A percentile compares a stretch with the other conserved stretches of the same genome.
These are phyloP conservation scores for Premnoplex brunnescens DNA, from an alignment of 2,797 vertebrate genomes.

Conservation along the genomic window DNA sequence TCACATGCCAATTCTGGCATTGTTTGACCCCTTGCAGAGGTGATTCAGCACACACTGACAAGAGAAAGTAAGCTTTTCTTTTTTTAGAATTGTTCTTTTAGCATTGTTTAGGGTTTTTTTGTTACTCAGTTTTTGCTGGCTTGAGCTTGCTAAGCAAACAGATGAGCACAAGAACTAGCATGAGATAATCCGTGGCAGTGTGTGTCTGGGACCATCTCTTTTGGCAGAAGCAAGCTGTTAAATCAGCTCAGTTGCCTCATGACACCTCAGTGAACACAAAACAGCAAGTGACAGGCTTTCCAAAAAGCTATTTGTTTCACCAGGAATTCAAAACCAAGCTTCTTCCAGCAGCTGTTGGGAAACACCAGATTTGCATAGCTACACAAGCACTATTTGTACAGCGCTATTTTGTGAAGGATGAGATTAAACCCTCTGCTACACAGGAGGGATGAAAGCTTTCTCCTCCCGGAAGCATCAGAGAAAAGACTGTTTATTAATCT, in stretches of 20 bases:
- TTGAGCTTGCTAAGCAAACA: background rate
- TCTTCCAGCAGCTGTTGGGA: constrained; percentile 44
- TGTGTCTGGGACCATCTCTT: background rate
- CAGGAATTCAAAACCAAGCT: constrained; percentile 33
- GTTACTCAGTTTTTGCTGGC: background rate
- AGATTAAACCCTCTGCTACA: constrained; percentile 2
- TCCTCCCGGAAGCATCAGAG: background rate
- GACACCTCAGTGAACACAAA: constrained; percentile 48
- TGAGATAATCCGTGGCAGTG: background rate
- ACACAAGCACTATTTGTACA: background rate
- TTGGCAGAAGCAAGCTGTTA: constrained; percentile 33
- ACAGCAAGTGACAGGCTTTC: constrained; percentile 42
- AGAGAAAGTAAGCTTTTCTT: background rate
- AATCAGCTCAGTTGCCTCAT: constrained; percentile 46
- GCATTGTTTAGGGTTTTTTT: fast-evolving
- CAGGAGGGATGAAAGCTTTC: background rate
- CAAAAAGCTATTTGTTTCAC: constrained; percentile 51
- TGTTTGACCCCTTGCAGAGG: background rate
- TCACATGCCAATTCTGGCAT: background rate
- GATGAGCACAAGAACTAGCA: background rate
- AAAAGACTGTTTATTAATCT: background rate
- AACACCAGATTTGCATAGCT: constrained; percentile 40
- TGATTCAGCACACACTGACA: background rate
- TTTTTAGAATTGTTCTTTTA: background rate
- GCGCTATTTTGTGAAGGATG: background rate